Evolutionary conservation across 1,140 invertebrate genomes (phyloP).

Genomic region (Pseudomyrmex pallidus): DNA sequence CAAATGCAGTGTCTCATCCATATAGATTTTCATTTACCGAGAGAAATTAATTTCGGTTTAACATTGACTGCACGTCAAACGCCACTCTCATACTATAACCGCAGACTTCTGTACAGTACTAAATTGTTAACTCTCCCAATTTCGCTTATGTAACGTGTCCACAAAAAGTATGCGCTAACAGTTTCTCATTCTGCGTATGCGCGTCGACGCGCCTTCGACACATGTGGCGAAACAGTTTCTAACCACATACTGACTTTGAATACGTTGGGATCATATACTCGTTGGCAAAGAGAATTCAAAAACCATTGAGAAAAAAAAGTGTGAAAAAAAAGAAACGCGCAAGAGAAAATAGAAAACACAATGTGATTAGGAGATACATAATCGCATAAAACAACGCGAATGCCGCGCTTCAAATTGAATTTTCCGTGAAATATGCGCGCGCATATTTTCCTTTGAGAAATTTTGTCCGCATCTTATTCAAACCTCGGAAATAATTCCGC

Average conservation of each 20-base stretch:
- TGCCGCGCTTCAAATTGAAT: constrained; percentile 43
- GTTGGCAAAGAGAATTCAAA: no score
- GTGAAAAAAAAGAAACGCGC: neutral
- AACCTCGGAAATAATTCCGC: constrained; percentile 31
- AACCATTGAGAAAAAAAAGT: no score
- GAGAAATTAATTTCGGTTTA: constrained; percentile 12
- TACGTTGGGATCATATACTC: no score
- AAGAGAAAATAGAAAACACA: neutral
- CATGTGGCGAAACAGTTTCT: no score
- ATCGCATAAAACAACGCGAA: constrained; percentile 7
- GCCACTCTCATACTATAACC: constrained; percentile 17
- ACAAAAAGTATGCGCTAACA: no score
- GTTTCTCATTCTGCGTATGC: no score
- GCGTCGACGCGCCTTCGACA: no score
- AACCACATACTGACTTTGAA: no score
- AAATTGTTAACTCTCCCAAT: no score
- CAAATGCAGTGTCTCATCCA: constrained; percentile 14
- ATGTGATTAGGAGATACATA: neutral
- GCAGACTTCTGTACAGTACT: neutral
- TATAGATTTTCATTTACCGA: constrained; percentile 38
- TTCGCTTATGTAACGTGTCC: no score
- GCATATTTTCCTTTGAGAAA: neutral
- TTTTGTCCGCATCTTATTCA: neutral
- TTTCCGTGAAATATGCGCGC: constrained; percentile 44
- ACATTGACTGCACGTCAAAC: constrained; percentile 34